A percentile compares a stretch with the other conserved stretches of the same genome.
Conservation (phyloP, 2,888 invertebrate species). For the Trimorus sp. region DNA sequence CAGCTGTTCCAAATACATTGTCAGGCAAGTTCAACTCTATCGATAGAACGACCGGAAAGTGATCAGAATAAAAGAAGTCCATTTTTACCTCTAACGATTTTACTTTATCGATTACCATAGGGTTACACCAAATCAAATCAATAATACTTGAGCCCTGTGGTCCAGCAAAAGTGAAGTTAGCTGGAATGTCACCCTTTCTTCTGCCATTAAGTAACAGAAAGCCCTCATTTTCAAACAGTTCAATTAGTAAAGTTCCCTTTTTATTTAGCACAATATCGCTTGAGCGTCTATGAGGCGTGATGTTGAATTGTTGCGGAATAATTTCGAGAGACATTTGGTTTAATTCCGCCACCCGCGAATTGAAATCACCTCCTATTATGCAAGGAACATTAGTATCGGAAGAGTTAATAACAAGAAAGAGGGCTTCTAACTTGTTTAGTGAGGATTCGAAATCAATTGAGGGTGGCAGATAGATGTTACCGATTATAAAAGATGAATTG, state of each 20-base stretch:
- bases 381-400: background rate
- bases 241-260: too few species aligned
- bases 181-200: background rate
- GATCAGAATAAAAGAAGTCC: too few species aligned
- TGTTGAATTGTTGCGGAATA: background rate
- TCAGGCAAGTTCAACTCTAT: too few species aligned
- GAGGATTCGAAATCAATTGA: background rate
- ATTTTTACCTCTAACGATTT: too few species aligned
- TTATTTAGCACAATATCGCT: background rate
- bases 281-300: background rate
- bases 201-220: slow-evolving; percentile 19
- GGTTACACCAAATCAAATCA: slow-evolving; percentile 16
- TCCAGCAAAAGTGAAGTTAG: slow-evolving; percentile 8
- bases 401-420: too few species aligned
- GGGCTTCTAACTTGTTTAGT: too few species aligned
- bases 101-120: too few species aligned
- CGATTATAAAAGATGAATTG: background rate
- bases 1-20: too few species aligned
- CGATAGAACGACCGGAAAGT: too few species aligned
- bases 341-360: background rate
- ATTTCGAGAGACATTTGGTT: background rate
- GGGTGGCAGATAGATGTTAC: background rate
- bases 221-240: background rate
- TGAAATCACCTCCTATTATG: slow-evolving; percentile 16
- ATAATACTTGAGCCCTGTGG: slow-evolving; percentile 6